Conservation (phyloP, 2,888 invertebrate species). For the Leucoma salicis region DNA sequence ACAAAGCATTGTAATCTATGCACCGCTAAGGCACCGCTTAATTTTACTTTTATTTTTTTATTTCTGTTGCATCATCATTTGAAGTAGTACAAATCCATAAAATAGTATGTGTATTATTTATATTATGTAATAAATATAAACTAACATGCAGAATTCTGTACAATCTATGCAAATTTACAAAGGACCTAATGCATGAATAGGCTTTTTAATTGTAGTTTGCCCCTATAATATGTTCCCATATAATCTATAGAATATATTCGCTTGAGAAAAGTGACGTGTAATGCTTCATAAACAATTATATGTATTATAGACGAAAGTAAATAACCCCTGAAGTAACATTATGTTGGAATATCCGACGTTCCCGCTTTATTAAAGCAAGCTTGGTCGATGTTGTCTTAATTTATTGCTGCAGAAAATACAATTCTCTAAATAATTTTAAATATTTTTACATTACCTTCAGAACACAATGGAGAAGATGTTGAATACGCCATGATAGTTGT, state of each 20-base stretch:
- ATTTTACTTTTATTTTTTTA: constrained; percentile 47
- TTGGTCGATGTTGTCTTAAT: constrained; percentile 62
- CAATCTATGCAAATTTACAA: constrained; percentile 1
- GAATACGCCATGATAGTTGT: constrained; percentile 95
- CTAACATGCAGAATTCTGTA: constrained; percentile 20
- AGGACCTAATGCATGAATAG: constrained; percentile 19
- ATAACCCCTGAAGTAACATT: constrained; percentile 15
- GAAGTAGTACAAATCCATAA: constrained; percentile 35
- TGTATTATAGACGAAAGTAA: constrained; percentile 19
- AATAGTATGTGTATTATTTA: constrained; percentile 28
- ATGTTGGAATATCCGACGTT: constrained; percentile 36
- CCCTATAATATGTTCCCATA: constrained; percentile 3
- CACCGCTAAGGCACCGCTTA: constrained; percentile 75
- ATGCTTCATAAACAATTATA: constrained; percentile 27
- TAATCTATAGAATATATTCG: not conserved
- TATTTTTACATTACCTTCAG: constrained; percentile 47
- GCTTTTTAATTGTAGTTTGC: constrained; percentile 12
- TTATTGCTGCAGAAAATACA: not conserved
- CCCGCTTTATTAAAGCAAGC: constrained; percentile 67
- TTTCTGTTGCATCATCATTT: constrained; percentile 69
- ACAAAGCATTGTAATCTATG: constrained; percentile 59
- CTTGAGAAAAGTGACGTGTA: constrained; percentile 4
- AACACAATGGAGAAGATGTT: constrained; percentile 87
- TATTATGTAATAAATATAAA: constrained; percentile 2
- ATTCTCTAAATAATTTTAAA: constrained; percentile 12